These are phyloP conservation scores for Priocnemis perturbator DNA, from an alignment of 2,888 invertebrate species.

Conservation along the genomic window DNA sequence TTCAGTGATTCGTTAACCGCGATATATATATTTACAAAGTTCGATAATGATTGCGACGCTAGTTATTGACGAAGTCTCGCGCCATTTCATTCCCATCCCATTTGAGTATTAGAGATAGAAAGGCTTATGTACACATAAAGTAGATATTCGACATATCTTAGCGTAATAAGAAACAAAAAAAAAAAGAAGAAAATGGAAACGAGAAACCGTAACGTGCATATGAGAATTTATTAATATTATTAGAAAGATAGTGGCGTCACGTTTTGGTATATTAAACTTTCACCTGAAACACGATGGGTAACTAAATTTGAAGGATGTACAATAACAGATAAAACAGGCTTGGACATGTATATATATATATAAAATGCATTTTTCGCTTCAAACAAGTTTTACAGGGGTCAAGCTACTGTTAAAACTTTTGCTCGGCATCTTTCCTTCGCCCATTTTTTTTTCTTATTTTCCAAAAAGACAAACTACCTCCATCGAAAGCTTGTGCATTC, in stretches of 20 bases:
- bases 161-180: slow-evolving; percentile 1
- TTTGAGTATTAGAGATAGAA: slow-evolving; percentile 57
- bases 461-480: background rate
- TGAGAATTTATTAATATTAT: slow-evolving; percentile 19
- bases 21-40: slow-evolving; percentile 46
- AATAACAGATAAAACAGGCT: slow-evolving; percentile 37
- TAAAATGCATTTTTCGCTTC: slow-evolving; percentile 45
- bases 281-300: slow-evolving; percentile 26
- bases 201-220: background rate
- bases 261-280: slow-evolving; percentile 18
- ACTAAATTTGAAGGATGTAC: slow-evolving; percentile 28
- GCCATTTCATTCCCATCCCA: slow-evolving; percentile 49
- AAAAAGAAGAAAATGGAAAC: background rate
- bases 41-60: slow-evolving; percentile 21
- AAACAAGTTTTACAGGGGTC: slow-evolving; percentile 47
- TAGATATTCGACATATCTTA: slow-evolving; percentile 27
- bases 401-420: slow-evolving; percentile 27
- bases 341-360: slow-evolving; percentile 41
- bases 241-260: slow-evolving; percentile 19
- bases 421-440: background rate
- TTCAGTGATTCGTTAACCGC: slow-evolving; percentile 43
- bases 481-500: background rate
- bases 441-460: background rate
- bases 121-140: slow-evolving; percentile 46
- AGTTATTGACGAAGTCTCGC: slow-evolving; percentile 36